Evolutionary conservation across 1,140 invertebrate genomes (phyloP).

Genomic region (Macrocentrus cingulum): DNA sequence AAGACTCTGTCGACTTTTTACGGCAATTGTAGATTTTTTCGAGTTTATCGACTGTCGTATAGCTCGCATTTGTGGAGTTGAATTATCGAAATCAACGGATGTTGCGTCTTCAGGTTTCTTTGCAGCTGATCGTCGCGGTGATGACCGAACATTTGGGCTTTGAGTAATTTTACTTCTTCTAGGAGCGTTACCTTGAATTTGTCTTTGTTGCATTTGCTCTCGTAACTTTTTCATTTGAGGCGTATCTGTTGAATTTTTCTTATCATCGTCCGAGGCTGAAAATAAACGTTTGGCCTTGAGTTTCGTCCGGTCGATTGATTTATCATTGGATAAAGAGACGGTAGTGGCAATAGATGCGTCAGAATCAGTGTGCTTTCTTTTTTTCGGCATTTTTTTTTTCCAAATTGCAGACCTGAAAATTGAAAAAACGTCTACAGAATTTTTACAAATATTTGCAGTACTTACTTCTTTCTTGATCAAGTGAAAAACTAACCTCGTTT

Average conservation of each 20-base stretch:
- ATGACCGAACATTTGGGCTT: not conserved
- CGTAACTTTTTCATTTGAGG: constrained; percentile 38
- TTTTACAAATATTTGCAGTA: too few species aligned
- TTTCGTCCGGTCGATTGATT: too few species aligned
- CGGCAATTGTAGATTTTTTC: constrained; percentile 4
- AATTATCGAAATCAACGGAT: not conserved
- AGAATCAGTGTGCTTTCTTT: too few species aligned
- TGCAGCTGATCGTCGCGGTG: not conserved
- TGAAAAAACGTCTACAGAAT: too few species aligned
- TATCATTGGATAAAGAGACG: too few species aligned
- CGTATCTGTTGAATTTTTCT: constrained; percentile 30
- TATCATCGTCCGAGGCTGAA: not conserved
- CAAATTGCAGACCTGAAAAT: too few species aligned
- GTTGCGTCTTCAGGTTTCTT: constrained; percentile 1
- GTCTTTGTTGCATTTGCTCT: constrained; percentile 31
- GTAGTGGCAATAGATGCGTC: too few species aligned
- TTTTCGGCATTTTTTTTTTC: too few species aligned
- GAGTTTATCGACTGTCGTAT: constrained; percentile 26
- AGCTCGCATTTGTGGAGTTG: constrained; percentile 35
- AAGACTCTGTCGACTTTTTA: not conserved
- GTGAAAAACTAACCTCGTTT: too few species aligned
- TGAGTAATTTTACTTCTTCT: constrained; percentile 15
- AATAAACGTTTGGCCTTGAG: not conserved
- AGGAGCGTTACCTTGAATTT: constrained; percentile 25
- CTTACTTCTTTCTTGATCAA: too few species aligned